These are phyloP conservation scores for Bos javanicus DNA, from an alignment of 2,113 vertebrate species.

Conservation along the genomic window DNA sequence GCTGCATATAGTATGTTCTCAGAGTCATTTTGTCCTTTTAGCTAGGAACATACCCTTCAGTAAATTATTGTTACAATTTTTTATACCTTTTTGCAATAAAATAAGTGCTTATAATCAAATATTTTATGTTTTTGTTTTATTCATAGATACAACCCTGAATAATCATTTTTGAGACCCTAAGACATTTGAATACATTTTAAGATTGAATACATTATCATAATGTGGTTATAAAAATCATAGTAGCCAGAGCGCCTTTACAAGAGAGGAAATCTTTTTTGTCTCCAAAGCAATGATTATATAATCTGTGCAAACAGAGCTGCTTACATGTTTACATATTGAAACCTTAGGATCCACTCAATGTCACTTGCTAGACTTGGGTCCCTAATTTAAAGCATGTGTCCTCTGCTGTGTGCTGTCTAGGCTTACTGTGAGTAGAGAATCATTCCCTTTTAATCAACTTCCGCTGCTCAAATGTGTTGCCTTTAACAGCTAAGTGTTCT, in stretches of 20 bases:
- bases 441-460: background rate
- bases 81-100: background rate
- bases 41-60: background rate
- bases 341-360: background rate
- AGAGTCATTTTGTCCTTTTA: background rate
- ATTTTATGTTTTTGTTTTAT: conserved; percentile 5
- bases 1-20: background rate
- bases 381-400: background rate
- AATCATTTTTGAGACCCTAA: background rate
- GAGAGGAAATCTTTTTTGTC: background rate
- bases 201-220: background rate
- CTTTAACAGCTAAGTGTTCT: background rate
- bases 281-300: background rate
- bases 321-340: background rate
- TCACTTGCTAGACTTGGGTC: background rate
- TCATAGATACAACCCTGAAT: background rate
- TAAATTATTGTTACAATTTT: background rate
- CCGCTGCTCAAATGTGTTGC: background rate
- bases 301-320: background rate
- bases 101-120: background rate
- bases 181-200: background rate
- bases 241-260: background rate
- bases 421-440: background rate
- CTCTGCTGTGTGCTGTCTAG: background rate
- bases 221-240: background rate